Percentiles rank a stretch among this genome's conserved stretches.
Conservation (phyloP, 2,113 vertebrate genomes). For the Gila orcuttii region DNA sequence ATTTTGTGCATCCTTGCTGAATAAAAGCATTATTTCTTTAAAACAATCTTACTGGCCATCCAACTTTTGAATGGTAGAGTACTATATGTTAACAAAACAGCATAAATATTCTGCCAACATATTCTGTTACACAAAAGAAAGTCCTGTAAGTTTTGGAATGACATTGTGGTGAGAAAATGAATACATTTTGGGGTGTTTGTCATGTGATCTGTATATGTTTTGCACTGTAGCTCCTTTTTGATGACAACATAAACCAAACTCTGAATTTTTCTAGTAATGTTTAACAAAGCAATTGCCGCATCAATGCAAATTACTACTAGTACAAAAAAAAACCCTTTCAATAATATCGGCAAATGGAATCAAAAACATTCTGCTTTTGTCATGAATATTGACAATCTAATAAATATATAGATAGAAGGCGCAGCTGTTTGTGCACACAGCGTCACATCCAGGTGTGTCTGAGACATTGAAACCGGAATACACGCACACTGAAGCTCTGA, state of each 20-base stretch:
- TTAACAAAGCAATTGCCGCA: background rate
- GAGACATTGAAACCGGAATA: background rate
- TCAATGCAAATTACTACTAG: background rate
- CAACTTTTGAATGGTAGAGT: too few species aligned
- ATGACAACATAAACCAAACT: background rate
- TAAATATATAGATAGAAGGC: background rate
- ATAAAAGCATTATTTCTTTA: too few species aligned
- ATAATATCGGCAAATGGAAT: too few species aligned
- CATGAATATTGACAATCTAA: background rate
- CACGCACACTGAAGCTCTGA: conserved; percentile 1
- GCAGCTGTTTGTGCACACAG: background rate
- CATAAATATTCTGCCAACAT: too few species aligned
- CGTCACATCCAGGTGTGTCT: background rate
- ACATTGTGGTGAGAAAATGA: too few species aligned
- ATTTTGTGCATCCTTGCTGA: too few species aligned
- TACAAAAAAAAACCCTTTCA: too few species aligned
- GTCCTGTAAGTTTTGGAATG: too few species aligned
- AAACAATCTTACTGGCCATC: too few species aligned
- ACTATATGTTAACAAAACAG: too few species aligned
- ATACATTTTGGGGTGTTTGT: too few species aligned
- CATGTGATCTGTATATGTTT: background rate
- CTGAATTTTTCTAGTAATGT: background rate
- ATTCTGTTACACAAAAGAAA: too few species aligned
- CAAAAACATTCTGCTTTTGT: background rate
- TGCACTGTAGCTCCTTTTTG: background rate